Conservation (phyloP, 2,888 invertebrate species). For the Polymixis flavicincta region DNA sequence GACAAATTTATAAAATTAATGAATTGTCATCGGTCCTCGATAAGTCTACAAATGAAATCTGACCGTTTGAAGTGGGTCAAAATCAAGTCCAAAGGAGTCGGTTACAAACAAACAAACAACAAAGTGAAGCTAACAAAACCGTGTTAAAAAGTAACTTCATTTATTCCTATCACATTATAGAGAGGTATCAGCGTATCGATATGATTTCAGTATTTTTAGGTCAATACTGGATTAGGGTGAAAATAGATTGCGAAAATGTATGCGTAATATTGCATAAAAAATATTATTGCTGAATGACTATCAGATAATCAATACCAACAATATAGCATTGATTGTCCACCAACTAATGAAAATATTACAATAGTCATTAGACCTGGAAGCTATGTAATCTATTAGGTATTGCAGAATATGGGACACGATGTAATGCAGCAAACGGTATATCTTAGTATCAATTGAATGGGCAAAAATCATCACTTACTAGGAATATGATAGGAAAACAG, state of each 20-base stretch:
- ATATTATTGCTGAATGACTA: background rate
- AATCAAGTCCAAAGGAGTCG: too few relatives aligned
- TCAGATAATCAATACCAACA: slow-evolving; percentile 12
- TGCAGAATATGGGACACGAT: background rate
- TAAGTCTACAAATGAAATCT: too few relatives aligned
- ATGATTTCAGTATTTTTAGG: background rate
- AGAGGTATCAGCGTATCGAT: background rate
- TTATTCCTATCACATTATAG: background rate
- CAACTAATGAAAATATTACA: slow-evolving; percentile 11
- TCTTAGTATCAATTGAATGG: background rate
- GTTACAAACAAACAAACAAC: too few relatives aligned
- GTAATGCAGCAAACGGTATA: background rate
- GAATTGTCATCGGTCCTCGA: too few relatives aligned
- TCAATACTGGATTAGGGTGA: background rate
- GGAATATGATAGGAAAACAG: too few relatives aligned
- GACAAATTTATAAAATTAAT: too few relatives aligned
- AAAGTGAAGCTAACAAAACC: too few relatives aligned
- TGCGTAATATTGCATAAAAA: background rate
- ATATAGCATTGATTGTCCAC: background rate
- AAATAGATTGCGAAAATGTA: background rate
- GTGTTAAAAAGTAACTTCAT: too few relatives aligned
- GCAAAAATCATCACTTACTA: background rate
- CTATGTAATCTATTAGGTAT: background rate
- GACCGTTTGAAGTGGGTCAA: too few relatives aligned
- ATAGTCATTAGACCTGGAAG: slow-evolving; percentile 8